Evolutionary conservation across 1,140 invertebrate species (phyloP), one percentile per base, ranked within the genome.

Genomic region (Zaprionus capensis): DNA sequence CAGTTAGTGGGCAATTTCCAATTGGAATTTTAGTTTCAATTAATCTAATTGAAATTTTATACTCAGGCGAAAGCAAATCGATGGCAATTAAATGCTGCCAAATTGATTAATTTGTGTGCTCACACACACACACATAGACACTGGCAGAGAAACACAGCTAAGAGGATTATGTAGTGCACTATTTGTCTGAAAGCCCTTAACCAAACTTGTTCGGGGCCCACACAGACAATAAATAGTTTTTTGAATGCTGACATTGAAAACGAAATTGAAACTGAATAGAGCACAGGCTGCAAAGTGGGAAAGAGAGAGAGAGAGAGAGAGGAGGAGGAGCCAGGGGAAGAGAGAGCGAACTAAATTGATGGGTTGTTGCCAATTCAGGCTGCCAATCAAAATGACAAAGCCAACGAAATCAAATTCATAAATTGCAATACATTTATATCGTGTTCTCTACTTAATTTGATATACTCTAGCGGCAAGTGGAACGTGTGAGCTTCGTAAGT

Each of bases 371-470:
- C 83, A 76, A 78, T 88, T 87, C 53, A 53, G 65, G 55, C 63
- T 84, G 84, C 65, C 84, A 90, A 87, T 88, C 84, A 88, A 90
- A 57, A 73, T 84, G 81, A 87, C 85, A 87, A 78, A 81, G 71
- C 81, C 88, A 76, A 70, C 71, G 44, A 83, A 87, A 78, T 83
- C 63, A 78, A 87, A 80, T 88, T 84, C 71, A 88, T 87, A 87
- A 88, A 87, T 78, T 87, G 83, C 77, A 80, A 56, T 67, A 51
- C 15, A 62, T 44, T 53, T 68, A 38, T n/a, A 17, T 36, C 28
- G 44, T 49, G 22, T 17, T 17, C 11, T 4, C 28, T 46, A 36
- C 55, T 56, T 63, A 69, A 74, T 75, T 70, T 31, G 49, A 70
- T 17, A 56, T 76, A 76, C 68, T 36, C 69, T 76, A 12, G 11